Base-by-base conservation (phyloP, 2,797 vertebrate species). In the Coracias cyanogaster region DNA sequence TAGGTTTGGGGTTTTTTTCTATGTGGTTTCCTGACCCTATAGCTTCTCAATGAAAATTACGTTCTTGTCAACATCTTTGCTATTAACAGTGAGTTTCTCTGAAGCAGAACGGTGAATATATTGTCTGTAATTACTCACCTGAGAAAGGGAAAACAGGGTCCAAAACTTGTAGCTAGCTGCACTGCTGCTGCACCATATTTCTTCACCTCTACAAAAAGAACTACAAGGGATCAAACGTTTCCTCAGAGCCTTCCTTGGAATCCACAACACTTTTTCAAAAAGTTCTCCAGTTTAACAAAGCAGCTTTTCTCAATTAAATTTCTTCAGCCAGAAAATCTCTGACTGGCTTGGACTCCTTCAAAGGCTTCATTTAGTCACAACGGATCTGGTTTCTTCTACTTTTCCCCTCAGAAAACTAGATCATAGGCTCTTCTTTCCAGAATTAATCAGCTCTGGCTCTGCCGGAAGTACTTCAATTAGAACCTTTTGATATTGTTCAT, bases 281-380 rank as follows among this genome's bases (percentile, higher is more conserved):
- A 88, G 57, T 81, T 64, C 33, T 71, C 28, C 57, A 29, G 22
- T 86, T 89, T 76, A 94, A 89, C 69, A 94, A 95, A 92, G 82
- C 70, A 61, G 73, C 61, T 92, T 96, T 95, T 95, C 89, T 92
- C 73, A 89, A 61, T 57, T 80, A 92, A 86, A 89, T 64, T 84
- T 84, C 66, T 89, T 96, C 43, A 95, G 86, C 70, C 82, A 95
- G 85, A 94, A 96, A 92, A 90, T 76, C 83, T 94, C 66, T 84
- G 57, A 71, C 77, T 76, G 41, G 11, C 49, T 94, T 21, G 7
- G 62, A 48, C 55, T 86, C 62, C 31, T 89, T 92, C 93, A 94
- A 82, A 94, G 65, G 24, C 28, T 86, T 87, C 37, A 85, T 91
- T 94, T 82, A 90, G 80, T 88, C 76, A 74, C 57, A 65, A 88